These are phyloP conservation scores for Carassius auratus DNA, from an alignment of 2,113 vertebrate genomes.

Conservation along the genomic window DNA sequence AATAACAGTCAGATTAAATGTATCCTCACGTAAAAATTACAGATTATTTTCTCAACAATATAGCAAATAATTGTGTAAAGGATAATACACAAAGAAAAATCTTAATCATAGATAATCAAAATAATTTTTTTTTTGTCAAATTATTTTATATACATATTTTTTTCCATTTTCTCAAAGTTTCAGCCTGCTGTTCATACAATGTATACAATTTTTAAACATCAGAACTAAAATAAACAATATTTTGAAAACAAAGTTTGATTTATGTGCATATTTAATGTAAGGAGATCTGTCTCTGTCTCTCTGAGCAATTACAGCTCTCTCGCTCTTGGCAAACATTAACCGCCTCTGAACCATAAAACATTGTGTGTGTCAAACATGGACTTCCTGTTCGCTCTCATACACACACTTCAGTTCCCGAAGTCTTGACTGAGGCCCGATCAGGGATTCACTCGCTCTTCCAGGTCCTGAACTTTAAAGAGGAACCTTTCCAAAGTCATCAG, in stretches of 20 bases:
- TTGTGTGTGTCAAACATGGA: constrained; percentile 43
- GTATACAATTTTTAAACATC: background rate
- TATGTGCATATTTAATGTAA: background rate
- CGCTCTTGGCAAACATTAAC: constrained; percentile 92
- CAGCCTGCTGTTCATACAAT: background rate
- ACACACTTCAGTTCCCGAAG: constrained; percentile 18
- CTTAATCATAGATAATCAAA: too few species aligned
- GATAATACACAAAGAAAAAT: too few species aligned
- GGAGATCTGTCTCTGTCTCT: background rate
- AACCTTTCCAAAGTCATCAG: constrained; percentile 28
- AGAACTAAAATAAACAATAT: background rate
- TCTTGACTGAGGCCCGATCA: background rate
- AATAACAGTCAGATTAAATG: too few species aligned
- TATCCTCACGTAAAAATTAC: too few species aligned
- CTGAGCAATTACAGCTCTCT: constrained; percentile 81
- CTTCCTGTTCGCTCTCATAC: constrained; percentile 31
- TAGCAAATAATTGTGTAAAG: too few species aligned
- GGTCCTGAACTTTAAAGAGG: constrained; percentile 42
- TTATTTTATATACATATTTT: too few species aligned
- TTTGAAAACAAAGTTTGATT: background rate
- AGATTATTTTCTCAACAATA: too few species aligned
- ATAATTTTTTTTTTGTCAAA: too few species aligned
- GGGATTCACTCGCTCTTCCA: constrained; percentile 23
- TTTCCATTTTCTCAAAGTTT: too few species aligned
- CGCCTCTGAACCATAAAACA: constrained; percentile 72